Evolutionary conservation across 2,113 vertebrate genomes (phyloP).

Genomic region (Engraulis encrasicolus): DNA sequence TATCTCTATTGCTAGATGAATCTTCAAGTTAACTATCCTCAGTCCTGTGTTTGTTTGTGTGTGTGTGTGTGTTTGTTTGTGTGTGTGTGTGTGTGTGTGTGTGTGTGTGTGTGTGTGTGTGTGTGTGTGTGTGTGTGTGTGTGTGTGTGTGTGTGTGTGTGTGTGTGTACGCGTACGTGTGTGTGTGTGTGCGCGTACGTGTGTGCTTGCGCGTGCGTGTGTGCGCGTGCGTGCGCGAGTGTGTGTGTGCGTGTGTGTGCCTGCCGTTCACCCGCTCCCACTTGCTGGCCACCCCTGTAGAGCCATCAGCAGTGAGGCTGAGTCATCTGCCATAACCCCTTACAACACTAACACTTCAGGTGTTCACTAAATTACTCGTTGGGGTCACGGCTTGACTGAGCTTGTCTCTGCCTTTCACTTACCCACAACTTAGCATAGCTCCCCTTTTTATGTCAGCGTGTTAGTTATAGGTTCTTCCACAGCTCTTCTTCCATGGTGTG

Average conservation of each 20-base stretch:
- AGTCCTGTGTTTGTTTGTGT: too few relatives aligned
- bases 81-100: too few relatives aligned
- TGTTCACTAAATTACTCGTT: constrained; percentile 17
- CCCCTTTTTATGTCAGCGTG: background rate
- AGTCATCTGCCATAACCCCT: constrained; percentile 4
- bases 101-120: too few relatives aligned
- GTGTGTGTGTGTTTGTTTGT: too few relatives aligned
- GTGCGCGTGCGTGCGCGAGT: background rate
- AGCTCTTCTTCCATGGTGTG: background rate
- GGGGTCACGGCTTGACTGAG: constrained; percentile 9
- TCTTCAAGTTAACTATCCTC: too few relatives aligned
- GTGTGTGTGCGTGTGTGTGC: background rate
- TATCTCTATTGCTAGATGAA: too few relatives aligned
- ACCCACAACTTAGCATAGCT: background rate
- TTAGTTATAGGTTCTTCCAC: constrained; percentile 18
- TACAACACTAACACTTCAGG: background rate
- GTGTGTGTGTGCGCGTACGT: background rate
- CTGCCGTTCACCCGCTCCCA: background rate
- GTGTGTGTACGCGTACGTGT: background rate
- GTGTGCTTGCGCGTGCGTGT: background rate
- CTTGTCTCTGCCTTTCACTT: background rate
- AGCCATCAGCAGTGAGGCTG: background rate
- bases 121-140: too few relatives aligned
- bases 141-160: too few relatives aligned
- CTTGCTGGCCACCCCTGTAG: background rate